Conservation (phyloP, 2,797 vertebrate genomes). For the Helarctos malayanus region DNA sequence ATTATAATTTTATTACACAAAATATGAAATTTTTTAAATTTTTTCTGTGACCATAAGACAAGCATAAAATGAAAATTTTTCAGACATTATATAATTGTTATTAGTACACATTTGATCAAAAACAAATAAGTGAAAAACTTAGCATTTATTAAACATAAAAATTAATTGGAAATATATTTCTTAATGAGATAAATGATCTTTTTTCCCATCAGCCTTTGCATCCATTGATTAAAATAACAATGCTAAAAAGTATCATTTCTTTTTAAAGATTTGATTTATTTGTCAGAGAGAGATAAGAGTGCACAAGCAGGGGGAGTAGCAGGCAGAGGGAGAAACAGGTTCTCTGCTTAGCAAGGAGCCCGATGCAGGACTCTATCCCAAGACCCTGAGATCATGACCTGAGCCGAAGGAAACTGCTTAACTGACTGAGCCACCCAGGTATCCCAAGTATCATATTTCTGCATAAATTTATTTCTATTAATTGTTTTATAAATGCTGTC, state of each 20-base stretch:
- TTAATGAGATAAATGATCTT: background rate
- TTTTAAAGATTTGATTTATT: too few species aligned
- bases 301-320: too few species aligned
- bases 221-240: background rate
- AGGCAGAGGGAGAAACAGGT: too few species aligned
- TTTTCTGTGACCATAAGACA: background rate
- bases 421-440: too few species aligned
- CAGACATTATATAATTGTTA: background rate
- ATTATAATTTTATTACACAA: background rate
- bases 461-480: background rate
- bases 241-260: background rate
- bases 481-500: background rate
- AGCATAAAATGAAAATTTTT: background rate
- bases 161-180: background rate
- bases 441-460: background rate
- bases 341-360: too few species aligned
- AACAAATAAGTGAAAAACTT: background rate
- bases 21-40: background rate
- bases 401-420: too few species aligned
- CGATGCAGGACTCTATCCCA: too few species aligned
- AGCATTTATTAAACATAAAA: background rate
- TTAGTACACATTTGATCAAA: background rate
- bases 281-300: too few species aligned
- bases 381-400: too few species aligned
- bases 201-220: background rate